A percentile compares a stretch with the other conserved stretches of the same genome.
phyloP scores from a whole-genome alignment of 2,888 invertebrate genomes.

The Lymantria dispar region DNA sequence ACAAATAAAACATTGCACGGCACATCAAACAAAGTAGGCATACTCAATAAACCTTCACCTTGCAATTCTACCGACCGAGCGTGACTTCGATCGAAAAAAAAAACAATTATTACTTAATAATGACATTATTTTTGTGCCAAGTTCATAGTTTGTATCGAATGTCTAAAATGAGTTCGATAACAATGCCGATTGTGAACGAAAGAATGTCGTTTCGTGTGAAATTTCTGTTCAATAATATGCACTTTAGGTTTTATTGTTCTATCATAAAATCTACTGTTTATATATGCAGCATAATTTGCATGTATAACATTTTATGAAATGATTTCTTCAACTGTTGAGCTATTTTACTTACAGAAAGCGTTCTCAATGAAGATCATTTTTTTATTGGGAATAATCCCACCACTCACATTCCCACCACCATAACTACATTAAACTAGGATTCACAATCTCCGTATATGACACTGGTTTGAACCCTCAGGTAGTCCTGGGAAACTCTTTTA shows the following conservation, averaged over 20 bases:
- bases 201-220: conserved; percentile 27
- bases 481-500: no score
- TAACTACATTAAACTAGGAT: no score
- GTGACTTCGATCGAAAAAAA: conserved; percentile 33
- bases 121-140: conserved; percentile 41
- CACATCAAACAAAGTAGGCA: conserved; percentile 20
- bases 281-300: no score
- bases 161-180: conserved; percentile 20
- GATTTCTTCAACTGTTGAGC: no score
- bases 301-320: no score
- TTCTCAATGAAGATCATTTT: no score
- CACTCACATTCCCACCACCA: no score
- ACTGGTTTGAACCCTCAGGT: no score
- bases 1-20: conserved; percentile 15
- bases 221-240: conserved; percentile 16
- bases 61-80: conserved; percentile 40
- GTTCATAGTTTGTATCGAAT: conserved; percentile 38
- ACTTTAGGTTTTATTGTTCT: conserved; percentile 16
- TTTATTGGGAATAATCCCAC: no score
- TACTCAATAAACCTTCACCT: conserved; percentile 43
- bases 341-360: no score
- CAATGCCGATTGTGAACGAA: conserved; percentile 23
- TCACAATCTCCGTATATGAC: no score
- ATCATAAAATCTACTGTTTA: no score
- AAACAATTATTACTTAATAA: conserved; percentile 44